Conservation (phyloP, 2,888 invertebrate genomes). For the Bugulina stolonifera region DNA sequence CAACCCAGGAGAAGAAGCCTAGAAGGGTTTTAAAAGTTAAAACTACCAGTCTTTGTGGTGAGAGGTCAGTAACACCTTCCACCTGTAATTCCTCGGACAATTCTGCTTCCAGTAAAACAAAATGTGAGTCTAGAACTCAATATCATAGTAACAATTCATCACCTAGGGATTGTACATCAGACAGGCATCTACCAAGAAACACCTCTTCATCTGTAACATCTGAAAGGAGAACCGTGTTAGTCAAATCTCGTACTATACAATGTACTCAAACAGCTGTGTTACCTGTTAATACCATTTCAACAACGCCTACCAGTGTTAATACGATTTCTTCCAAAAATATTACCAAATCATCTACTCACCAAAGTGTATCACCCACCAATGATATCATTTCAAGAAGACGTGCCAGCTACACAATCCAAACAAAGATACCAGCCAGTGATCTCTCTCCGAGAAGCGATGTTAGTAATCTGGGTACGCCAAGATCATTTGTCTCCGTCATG, state of each 20-base stretch:
- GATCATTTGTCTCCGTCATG: neutral
- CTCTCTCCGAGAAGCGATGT: slow-evolving; percentile 4
- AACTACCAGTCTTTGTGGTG: neutral
- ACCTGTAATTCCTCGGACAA: neutral
- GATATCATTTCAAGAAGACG: too few species aligned
- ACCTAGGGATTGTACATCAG: too few species aligned
- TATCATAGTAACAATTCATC: too few species aligned
- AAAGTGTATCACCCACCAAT: too few species aligned
- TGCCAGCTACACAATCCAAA: neutral
- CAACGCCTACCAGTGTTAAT: neutral
- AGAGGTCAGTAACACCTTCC: neutral
- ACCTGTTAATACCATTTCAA: neutral
- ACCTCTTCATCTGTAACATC: neutral
- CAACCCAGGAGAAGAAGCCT: neutral
- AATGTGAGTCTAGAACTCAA: too few species aligned
- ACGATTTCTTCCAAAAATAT: neutral
- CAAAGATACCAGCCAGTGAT: neutral
- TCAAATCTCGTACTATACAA: neutral
- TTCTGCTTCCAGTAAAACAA: neutral
- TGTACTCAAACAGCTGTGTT: neutral
- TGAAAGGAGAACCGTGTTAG: neutral
- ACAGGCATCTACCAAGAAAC: neutral
- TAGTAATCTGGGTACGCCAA: slow-evolving; percentile 2
- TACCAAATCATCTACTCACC: neutral
- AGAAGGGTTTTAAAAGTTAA: neutral